These are phyloP conservation scores for Nemoura dubitans DNA, from an alignment of 2,888 invertebrate species.

Conservation along the genomic window DNA sequence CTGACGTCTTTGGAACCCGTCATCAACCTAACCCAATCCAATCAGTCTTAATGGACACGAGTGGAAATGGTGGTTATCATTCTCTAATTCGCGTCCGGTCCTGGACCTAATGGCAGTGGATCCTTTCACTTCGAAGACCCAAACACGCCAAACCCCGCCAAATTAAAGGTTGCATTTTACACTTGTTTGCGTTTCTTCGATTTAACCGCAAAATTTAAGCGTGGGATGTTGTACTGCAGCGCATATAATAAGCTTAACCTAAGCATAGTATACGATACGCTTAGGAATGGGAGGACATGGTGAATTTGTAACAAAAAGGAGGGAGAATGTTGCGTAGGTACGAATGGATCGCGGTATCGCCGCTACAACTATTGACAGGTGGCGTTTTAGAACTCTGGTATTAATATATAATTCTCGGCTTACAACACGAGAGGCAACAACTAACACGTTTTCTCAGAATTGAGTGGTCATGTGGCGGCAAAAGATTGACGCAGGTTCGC, in stretches of 20 bases:
- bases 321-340: background rate
- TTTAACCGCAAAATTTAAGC: constrained; percentile 12
- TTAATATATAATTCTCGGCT: constrained; percentile 22
- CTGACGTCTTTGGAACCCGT: background rate
- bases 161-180: background rate
- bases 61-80: background rate
- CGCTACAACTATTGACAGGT: constrained; percentile 13
- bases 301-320: background rate
- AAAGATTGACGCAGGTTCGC: constrained; percentile 7
- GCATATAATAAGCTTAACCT: background rate
- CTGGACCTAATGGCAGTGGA: background rate
- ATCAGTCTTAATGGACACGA: background rate
- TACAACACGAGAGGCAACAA: constrained; percentile 3
- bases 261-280: background rate
- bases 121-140: background rate
- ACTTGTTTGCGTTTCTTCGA: background rate
- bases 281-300: background rate
- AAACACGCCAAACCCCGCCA: background rate
- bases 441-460: constrained; percentile 23
- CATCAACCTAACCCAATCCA: background rate
- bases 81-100: background rate
- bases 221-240: background rate
- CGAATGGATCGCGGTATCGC: constrained; percentile 8
- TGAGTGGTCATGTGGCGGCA: constrained; percentile 22
- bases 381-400: background rate